phyloP scores from a whole-genome alignment of 2,797 vertebrate species.

The Ceyx erithaca region DNA sequence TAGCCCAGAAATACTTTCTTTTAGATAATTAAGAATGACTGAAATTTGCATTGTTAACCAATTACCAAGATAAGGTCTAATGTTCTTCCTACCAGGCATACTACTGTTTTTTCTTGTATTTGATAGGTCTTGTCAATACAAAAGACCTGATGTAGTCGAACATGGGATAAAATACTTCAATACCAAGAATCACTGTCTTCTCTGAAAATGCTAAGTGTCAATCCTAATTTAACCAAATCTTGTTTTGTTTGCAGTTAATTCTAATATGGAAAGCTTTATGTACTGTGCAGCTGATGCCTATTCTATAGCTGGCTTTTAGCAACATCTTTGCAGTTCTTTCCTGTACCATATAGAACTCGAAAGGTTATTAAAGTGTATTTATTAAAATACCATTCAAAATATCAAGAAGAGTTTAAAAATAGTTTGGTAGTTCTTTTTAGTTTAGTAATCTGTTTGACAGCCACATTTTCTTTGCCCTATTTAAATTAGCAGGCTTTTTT shows the following conservation, averaged over 20 bases:
- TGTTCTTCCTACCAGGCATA: constrained; percentile 34
- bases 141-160: constrained; percentile 66
- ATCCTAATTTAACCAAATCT: constrained; percentile 43
- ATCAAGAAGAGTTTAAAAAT: not conserved
- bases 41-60: constrained; percentile 19
- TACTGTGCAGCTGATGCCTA: constrained; percentile 4
- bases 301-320: constrained; percentile 9
- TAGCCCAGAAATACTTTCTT: not conserved
- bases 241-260: constrained; percentile 35
- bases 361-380: constrained; percentile 19
- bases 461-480: not conserved
- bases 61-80: constrained; percentile 39
- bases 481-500: not conserved
- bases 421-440: not conserved
- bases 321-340: not conserved
- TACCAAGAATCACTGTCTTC: constrained; percentile 70
- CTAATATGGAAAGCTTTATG: constrained; percentile 8
- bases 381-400: constrained; percentile 17
- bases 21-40: constrained; percentile 2
- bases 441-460: not conserved
- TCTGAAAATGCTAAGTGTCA: constrained; percentile 72
- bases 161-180: constrained; percentile 70
- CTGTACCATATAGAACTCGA: not conserved
- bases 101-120: constrained; percentile 68
- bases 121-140: constrained; percentile 65